Base-by-base conservation (phyloP, 1,140 invertebrate species). In the Lysiphlebus fabarum region DNA sequence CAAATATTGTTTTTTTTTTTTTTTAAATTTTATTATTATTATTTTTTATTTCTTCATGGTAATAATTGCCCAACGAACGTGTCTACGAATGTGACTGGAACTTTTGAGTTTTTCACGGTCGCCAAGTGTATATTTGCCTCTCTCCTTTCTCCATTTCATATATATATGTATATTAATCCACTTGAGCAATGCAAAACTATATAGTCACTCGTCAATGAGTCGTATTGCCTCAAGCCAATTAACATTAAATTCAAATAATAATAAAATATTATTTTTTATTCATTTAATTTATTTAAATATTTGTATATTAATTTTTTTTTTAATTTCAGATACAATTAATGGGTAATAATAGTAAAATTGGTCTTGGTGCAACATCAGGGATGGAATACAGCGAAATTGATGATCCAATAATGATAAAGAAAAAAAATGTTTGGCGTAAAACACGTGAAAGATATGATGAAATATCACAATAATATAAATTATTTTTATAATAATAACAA, bases 371-470 rank as follows among this genome's bases (percentile, higher is more conserved):
- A 1, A 58, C 59, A 5, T 10, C 17, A 65, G n/a, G n/a, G n/a
- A n/a, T 55, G 65, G 49, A 61, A 67, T 12, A 64, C 56, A 36
- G 60, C 74, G 34, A 66, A 70, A 12, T 36, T 74, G 51, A 26
- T 26, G 68, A 74, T 66, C 65, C 68, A 1, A 70, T 53, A 26
- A 60, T 56, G 37, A 72, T 75, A 56, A 79, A 78, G 65, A 80
- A 78, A 50, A 72, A 76, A 17, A 65, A 70, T 47, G 55, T 79
- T 10, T 79, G 75, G 77, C 70, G 70, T 44, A 81, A 80, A 62
- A 75, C 78, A 36, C 78, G 75, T 51, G 69, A 75, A 51, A 73
- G 80, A 49, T 81, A 75, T 61, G 69, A 78, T 48, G 70, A 77
- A 48, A 70, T 78, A 62, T 37, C 61, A 40, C 61, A 72, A n/a